A percentile compares a stretch with the other conserved stretches of the same genome.
These are phyloP conservation scores for Trichopria drosophilae DNA, from an alignment of 2,888 invertebrate species.

Conservation along the genomic window DNA sequence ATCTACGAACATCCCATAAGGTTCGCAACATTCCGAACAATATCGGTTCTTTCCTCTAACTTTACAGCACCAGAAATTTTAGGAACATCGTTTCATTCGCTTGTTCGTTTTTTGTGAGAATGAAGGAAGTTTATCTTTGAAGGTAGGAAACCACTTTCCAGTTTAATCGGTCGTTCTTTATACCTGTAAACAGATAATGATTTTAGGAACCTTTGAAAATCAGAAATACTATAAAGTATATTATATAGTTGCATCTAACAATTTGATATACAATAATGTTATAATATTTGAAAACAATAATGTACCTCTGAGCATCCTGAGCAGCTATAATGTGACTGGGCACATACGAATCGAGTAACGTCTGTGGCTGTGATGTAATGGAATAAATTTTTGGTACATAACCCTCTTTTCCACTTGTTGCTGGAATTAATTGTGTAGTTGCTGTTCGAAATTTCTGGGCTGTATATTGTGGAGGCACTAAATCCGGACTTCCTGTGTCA, in stretches of 20 bases:
- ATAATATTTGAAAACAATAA: not conserved
- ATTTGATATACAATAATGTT: not conserved
- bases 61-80: too few relatives aligned
- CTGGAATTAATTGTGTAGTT: constrained; percentile 36
- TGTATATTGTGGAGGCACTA: constrained; percentile 44
- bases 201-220: not conserved
- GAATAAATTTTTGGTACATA: constrained; percentile 41
- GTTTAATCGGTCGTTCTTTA: constrained; percentile 51
- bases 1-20: constrained; percentile 17
- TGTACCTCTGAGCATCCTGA: constrained; percentile 50
- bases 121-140: constrained; percentile 51
- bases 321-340: constrained; percentile 56
- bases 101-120: constrained; percentile 48
- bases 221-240: not conserved
- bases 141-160: constrained; percentile 54
- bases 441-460: constrained; percentile 45
- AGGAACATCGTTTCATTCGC: constrained; percentile 34
- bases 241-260: not conserved
- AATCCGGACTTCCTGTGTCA: too few relatives aligned
- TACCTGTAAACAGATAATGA: constrained; percentile 45
- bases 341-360: constrained; percentile 62
- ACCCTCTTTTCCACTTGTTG: constrained; percentile 37
- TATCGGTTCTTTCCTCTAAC: not conserved
- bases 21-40: constrained; percentile 13
- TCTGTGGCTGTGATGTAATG: constrained; percentile 52